Base-by-base conservation (phyloP, 2,797 vertebrate species). In the Moxostoma hubbsi region DNA sequence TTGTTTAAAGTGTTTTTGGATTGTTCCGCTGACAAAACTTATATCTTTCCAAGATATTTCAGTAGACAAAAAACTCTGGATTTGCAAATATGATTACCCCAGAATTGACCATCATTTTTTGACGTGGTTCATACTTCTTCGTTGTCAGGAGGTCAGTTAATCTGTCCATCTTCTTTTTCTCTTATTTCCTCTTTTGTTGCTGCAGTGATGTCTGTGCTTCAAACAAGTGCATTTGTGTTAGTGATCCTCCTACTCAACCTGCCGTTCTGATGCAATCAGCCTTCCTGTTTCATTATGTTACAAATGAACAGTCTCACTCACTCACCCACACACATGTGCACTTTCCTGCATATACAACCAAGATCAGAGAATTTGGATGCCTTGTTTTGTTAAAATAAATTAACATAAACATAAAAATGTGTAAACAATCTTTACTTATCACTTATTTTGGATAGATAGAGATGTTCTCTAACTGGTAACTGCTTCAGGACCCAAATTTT, bases 221-320 rank as follows among this genome's bases (percentile, higher is more conserved):
- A 2, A 7, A 1, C 2, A 6, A 77, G 45, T n/a, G 57, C 57
- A 45, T 61, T 53, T 54, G 36, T 36, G 15, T 78, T 71, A 46
- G 58, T 47, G 76, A 55, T 70, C 67, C 36, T 54, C 76, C 50
- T 46, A 54, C 75, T 54, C 49, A n/a, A 24, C 36, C 47, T 77
- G 75, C 9, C 7, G 45, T 47, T 69, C 24, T 78, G 49, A 24
- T 70, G 66, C 36, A 18, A 9, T 77, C 46, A 59, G 57, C 10
- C 66, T 78, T 78, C 50, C 76, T 63, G 76, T 63, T 55, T 69
- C 65, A 63, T 36, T 70, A 49, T 16, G 13, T 49, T 50, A 46
- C 10, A 68, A 18, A 15, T 71, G 43, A 46, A 43, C 62, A 64
- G 43, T 64, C 13, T 36, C 5, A 9, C 50, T 9, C 49, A 50